Base-by-base conservation (phyloP, 2,797 vertebrate species). In the Astyanax mexicanus region DNA sequence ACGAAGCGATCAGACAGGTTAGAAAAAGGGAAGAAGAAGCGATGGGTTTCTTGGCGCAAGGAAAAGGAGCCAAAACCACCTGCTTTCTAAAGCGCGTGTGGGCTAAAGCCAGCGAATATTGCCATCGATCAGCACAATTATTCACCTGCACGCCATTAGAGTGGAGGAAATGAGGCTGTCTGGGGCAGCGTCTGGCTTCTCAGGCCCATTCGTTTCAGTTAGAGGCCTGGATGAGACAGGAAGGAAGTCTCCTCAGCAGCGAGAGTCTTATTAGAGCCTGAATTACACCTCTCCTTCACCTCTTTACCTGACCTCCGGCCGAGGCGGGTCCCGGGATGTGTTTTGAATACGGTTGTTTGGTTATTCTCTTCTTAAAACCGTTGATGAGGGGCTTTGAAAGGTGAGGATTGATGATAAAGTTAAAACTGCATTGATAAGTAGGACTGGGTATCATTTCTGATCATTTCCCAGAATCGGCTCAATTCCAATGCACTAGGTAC, bases 41-140 rank as follows among this genome's bases (percentile, higher is more conserved):
- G 37, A 79, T 47, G 40, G 37, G 73, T 47, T 65, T 54, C 49
- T 55, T 42, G 23, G 8, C 32, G 29, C 2, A 32, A 32, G 40
- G 25, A 60, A 47, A 37, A 12, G 54, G 6, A 79, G 60, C 64
- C 54, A 55, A 67, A 70, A 66, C 45, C 37, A 74, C 42, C 64
- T 64, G 37, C 42, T 66, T 77, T 82, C 58, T 66, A 61, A 64
- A 70, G 40, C 69, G 64, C 55, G 72, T 54, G 54, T 45, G 19
- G 32, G 61, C 38, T 19, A n/a, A 54, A 35, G 55, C 37, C 51
- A 35, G 45, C 52, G 72, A 78, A 72, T 67, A 78, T 75, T 67
- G 64, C 60, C 68, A 81, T 80, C 58, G 69, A 81, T 81, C 71
- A 77, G 64, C 27, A 37, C 74, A 81, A 81, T 84, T 84, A 84